These are phyloP conservation scores for Shinisaurus crocodilurus DNA, from an alignment of 2,113 vertebrate genomes.

Conservation along the genomic window DNA sequence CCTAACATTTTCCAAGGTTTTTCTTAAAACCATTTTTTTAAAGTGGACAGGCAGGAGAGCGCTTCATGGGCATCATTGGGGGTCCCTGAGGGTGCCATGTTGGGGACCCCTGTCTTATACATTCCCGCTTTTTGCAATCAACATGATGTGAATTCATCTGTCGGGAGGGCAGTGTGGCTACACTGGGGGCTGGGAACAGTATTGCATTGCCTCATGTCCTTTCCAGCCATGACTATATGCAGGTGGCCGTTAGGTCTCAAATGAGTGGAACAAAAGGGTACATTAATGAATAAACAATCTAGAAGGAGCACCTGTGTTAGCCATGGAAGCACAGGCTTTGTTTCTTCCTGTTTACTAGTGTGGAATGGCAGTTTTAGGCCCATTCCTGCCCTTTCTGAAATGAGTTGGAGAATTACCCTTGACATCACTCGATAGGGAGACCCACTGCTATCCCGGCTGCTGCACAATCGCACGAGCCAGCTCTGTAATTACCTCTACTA, in stretches of 20 bases:
- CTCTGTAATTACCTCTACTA: slow-evolving; percentile 73
- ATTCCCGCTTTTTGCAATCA: not conserved
- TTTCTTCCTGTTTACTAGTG: not conserved
- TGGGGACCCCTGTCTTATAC: not conserved
- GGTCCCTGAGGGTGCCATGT: too few species aligned
- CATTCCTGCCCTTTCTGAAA: not conserved
- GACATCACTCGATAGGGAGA: not conserved
- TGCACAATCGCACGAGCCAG: not conserved
- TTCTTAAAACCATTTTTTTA: too few species aligned
- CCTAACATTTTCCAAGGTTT: too few species aligned
- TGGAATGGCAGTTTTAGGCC: not conserved
- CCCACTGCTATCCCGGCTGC: slow-evolving; percentile 17
- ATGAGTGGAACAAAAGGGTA: not conserved
- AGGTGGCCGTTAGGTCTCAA: not conserved
- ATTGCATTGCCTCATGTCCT: not conserved
- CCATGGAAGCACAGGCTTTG: not conserved
- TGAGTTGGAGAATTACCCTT: not conserved
- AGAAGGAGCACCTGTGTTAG: slow-evolving; percentile 1
- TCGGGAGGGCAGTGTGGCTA: not conserved
- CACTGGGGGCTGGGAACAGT: not conserved
- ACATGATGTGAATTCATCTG: not conserved
- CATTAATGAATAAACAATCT: not conserved
- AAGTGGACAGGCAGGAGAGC: too few species aligned
- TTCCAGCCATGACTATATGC: not conserved
- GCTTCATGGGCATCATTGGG: too few species aligned